Percentiles rank a stretch among this genome's conserved stretches.
These are phyloP conservation scores for Chromoteleia sp. DNA, from an alignment of 2,888 invertebrate genomes.

Conservation along the genomic window DNA sequence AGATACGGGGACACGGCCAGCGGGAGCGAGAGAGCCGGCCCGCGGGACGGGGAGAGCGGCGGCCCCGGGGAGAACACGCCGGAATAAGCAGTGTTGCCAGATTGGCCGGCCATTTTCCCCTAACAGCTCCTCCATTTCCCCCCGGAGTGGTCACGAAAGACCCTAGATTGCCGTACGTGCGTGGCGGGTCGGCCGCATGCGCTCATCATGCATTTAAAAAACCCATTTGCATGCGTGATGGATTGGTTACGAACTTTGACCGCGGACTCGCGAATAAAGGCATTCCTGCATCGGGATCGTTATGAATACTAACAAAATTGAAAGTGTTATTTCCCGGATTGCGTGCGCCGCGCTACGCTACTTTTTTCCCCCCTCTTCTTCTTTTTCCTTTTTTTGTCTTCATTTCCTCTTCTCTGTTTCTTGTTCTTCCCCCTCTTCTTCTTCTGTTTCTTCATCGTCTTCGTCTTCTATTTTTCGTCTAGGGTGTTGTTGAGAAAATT, in stretches of 20 bases:
- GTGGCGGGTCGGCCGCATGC: slow-evolving; percentile 38
- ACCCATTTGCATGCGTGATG: slow-evolving; percentile 63
- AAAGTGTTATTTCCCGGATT: slow-evolving; percentile 65
- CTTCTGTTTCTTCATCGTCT: too few relatives aligned
- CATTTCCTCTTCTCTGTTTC: not conserved
- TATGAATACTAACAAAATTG: slow-evolving; percentile 66
- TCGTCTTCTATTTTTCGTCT: slow-evolving; percentile 2
- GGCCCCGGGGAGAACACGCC: slow-evolving; percentile 65
- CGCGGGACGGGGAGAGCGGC: slow-evolving; percentile 43
- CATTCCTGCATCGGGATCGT: slow-evolving; percentile 46
- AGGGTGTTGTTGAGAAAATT: slow-evolving; percentile 38
- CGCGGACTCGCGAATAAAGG: slow-evolving; percentile 36
- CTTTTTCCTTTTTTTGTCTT: not conserved
- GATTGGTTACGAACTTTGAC: slow-evolving; percentile 66
- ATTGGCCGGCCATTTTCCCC: slow-evolving; percentile 57
- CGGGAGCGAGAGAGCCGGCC: slow-evolving; percentile 18
- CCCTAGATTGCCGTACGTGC: slow-evolving; percentile 45
- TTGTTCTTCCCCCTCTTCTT: not conserved
- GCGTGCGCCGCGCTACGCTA: slow-evolving; percentile 33
- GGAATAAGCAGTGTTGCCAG: slow-evolving; percentile 65
- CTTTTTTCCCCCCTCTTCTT: not conserved
- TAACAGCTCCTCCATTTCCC: slow-evolving; percentile 44
- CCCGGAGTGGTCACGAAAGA: slow-evolving; percentile 54
- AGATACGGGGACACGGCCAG: slow-evolving; percentile 55
- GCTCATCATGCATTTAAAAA: slow-evolving; percentile 50